Base-by-base conservation (phyloP, 2,113 vertebrate genomes). In the Sander lucioperca region DNA sequence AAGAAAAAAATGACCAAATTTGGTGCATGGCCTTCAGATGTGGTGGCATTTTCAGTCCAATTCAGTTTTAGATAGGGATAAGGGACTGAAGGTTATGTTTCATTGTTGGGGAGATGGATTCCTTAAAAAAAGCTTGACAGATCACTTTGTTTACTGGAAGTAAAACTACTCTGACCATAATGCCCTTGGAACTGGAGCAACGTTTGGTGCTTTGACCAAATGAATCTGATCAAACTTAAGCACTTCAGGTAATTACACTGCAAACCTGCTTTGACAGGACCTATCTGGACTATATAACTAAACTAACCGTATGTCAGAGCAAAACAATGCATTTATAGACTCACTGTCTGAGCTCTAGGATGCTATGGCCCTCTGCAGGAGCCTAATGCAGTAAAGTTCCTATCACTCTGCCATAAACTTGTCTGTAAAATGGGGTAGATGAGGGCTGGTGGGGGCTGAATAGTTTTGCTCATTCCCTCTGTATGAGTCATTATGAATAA, bases 161-260 rank as follows among this genome's bases (percentile, higher is more conserved):
- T 69, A 74, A 89, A 93, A 85, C 79, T 69, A 77, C 77, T 83
- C 64, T 43, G 71, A 83, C 67, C 69, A 80, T 30, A 81, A 87
- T 73, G 87, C 84, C 84, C 69, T 79, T 93, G 89, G 87, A 90
- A 77, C 84, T 89, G 92, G 82, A 86, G 75, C 91, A 86, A 94
- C 91, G 58, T 54, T 56, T 70, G 80, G 82, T 84, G 65, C 78
- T 89, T 86, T 96, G 95, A 96, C 94, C 77, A 93, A 92, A 88
- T 94, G 91, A 94, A 96, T 95, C 88, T 9, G 84, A 95, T 95
- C 94, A 95, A 95, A 95, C 91, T 85, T 91, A 94, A 96, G 94
- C 94, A 95, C 94, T 95, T 96, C 93, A 95, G 90, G 88, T 95
- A 94, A 96, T 96, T 94, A 94, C 82, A 91, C 90, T 93, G 93